A percentile compares a stretch with the other conserved stretches of the same genome.
Conservation (phyloP, 2,113 vertebrate genomes). For the Stercorarius parasiticus region DNA sequence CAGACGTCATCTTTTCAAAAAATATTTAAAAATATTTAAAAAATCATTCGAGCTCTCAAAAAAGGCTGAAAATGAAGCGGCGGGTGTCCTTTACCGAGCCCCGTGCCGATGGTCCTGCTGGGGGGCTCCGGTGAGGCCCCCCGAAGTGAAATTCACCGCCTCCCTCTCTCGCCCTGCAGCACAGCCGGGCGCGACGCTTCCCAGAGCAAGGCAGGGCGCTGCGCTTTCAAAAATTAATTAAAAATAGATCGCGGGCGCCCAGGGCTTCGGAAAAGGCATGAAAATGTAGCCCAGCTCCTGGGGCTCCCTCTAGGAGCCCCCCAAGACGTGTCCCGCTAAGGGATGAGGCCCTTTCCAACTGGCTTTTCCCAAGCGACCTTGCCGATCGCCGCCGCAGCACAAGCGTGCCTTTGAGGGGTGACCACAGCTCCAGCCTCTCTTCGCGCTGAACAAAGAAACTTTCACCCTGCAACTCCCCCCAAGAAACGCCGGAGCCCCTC, state of each 20-base stretch:
- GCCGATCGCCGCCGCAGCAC: conserved; percentile 52
- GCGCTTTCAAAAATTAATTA: conserved; percentile 83
- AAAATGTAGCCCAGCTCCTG: conserved; percentile 72
- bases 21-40: conserved; percentile 94
- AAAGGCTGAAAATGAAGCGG: conserved; percentile 72
- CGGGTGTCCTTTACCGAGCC: conserved; percentile 52
- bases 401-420: conserved; percentile 56
- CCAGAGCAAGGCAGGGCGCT: not conserved
- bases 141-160: conserved; percentile 54
- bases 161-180: conserved; percentile 39
- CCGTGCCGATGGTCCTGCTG: not conserved
- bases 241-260: conserved; percentile 74
- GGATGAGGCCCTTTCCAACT: not conserved
- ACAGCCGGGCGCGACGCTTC: conserved; percentile 67
- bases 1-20: conserved; percentile 99
- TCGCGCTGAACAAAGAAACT: conserved; percentile 69
- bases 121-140: not conserved
- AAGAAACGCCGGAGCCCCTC: not conserved
- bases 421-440: conserved; percentile 34
- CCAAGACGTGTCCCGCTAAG: not conserved
- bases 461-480: conserved; percentile 30
- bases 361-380: conserved; percentile 67
- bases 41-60: conserved; percentile 71
- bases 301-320: not conserved
- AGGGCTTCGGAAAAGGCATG: conserved; percentile 54